Percentiles rank a stretch among this genome's conserved stretches.
Conservation (phyloP, 37 sponge, comb jelly and placozoan species). For the Tethya wilhelma region DNA sequence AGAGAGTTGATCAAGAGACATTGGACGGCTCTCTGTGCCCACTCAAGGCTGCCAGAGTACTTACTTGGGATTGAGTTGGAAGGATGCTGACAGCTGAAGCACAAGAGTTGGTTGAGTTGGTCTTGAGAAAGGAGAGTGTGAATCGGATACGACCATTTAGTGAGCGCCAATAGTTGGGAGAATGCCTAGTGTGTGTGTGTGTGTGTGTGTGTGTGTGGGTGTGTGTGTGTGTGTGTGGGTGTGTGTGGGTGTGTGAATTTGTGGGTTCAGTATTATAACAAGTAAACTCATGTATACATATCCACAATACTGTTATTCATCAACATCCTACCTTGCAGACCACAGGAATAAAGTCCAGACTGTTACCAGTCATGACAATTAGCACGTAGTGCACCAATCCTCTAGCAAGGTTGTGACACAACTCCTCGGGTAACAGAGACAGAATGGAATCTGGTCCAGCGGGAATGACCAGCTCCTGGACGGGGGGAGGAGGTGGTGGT, state of each 20-base stretch:
- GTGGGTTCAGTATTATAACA: not conserved
- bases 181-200: not conserved
- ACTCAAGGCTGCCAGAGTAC: slow-evolving; percentile 17
- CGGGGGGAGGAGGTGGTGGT: not conserved
- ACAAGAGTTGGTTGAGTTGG: slow-evolving; percentile 29
- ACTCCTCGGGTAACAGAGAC: slow-evolving; percentile 2
- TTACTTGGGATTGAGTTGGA: not conserved
- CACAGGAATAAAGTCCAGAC: slow-evolving; percentile 20
- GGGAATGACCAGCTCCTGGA: not conserved
- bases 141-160: slow-evolving; percentile 6
- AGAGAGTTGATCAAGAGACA: slow-evolving; percentile 13
- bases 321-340: slow-evolving; percentile 38
- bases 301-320: too few species aligned
- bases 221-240: too few species aligned
- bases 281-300: slow-evolving; percentile 1
- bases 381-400: slow-evolving; percentile 34
- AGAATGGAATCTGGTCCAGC: not conserved
- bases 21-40: slow-evolving; percentile 27
- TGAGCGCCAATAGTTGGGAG: slow-evolving; percentile 11
- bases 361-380: not conserved
- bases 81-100: slow-evolving; percentile 4
- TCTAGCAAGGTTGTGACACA: slow-evolving; percentile 18
- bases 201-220: too few species aligned
- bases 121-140: slow-evolving; percentile 24
- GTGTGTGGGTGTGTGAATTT: too few species aligned